Conservation (phyloP, 2,113 vertebrate genomes). For the Hippocampus barbouri region DNA sequence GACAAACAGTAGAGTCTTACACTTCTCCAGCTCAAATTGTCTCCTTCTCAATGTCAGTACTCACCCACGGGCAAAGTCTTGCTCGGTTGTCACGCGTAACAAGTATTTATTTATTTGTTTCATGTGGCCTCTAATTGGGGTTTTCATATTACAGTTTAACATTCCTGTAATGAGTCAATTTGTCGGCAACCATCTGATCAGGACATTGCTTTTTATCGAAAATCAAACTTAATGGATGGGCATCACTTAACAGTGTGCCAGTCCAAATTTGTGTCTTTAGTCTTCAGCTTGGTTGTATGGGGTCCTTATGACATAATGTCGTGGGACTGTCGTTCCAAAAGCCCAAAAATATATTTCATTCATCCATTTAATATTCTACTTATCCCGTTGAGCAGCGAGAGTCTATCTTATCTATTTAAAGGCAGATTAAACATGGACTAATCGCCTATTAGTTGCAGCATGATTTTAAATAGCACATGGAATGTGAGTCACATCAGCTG, state of each 20-base stretch:
- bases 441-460: not conserved
- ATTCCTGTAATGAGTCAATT: conserved; percentile 65
- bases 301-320: conserved; percentile 1
- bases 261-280: conserved; percentile 46
- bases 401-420: not conserved
- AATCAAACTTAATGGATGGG: conserved; percentile 61
- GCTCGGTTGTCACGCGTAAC: conserved; percentile 14
- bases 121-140: conserved; percentile 60
- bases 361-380: not conserved
- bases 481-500: not conserved
- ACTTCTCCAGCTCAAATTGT: conserved; percentile 26
- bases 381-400: not conserved
- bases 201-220: conserved; percentile 63
- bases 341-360: not conserved
- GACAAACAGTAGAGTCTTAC: not conserved
- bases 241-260: conserved; percentile 45
- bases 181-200: conserved; percentile 62
- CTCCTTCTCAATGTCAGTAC: conserved; percentile 25
- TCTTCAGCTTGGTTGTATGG: conserved; percentile 12
- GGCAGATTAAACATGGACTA: not conserved
- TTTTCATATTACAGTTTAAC: conserved; percentile 72
- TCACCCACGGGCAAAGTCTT: conserved; percentile 53
- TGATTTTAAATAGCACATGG: not conserved
- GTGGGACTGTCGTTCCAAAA: not conserved
- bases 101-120: conserved; percentile 43